Evolutionary conservation across 1,140 invertebrate genomes (phyloP), one percentile per base, ranked within the genome.

Genomic region (Geopemphigus sp.): DNA sequence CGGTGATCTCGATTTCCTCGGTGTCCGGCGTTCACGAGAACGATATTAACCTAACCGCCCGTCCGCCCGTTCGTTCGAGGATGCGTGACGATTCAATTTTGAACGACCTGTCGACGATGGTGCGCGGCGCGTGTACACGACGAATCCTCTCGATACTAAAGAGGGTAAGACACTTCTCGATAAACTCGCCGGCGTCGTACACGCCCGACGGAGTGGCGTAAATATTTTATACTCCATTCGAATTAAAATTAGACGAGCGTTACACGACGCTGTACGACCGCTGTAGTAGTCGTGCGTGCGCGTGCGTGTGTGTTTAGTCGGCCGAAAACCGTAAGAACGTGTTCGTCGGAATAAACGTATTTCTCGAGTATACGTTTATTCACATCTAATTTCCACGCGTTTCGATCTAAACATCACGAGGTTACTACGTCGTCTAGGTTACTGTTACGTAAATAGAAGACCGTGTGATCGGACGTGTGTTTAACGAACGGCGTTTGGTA

Each of bases 201-300:
- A 8, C 8, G 32, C 32, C n/a, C n/a, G n/a, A 39, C 8, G 32
- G 32, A 39, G 8, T 39, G 3, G 32, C 8, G 8, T 39, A 39
- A 39, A 39, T 39, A 39, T 39, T 39, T 39, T 39, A 39, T 57
- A 57, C 14, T n/a, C 10, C 50, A n/a, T n/a, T 53, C 19, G 11
- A 53, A 72, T 15, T 72, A 54, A 53, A 72, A 54, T 72, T n/a
- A 72, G 54, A 54, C 47, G 29, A n/a, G 15, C 54, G 4, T 53
- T 54, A 17, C 19, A 39, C 54, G 8, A 10, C 12, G 3, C 53
- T 24, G 8, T 29, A 15, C 47, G 50, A n/a, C 45, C 24, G 26
- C 66, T 70, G 32, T 4, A 39, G 32, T 39, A 15, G 45, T 24
- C 17, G 10, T 45, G 39, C 45, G 6, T 32, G 22, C 0, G 22